Percentiles rank a stretch among this genome's conserved stretches.
These are phyloP conservation scores for Hyles vespertilio DNA, from an alignment of 1,140 invertebrate genomes.

Conservation along the genomic window DNA sequence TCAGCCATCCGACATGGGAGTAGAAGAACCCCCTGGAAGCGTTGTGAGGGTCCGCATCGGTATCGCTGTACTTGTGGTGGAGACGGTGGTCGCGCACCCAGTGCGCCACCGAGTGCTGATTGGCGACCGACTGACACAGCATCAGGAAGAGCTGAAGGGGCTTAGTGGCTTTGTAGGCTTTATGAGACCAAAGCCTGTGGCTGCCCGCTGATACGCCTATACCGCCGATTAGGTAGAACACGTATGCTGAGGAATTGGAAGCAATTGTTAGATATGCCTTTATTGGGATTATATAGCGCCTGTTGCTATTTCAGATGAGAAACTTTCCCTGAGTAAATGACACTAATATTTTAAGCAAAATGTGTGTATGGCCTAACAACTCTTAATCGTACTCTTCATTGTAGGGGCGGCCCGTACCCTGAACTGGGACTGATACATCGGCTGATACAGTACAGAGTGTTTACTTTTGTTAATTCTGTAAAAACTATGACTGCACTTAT, in stretches of 20 bases:
- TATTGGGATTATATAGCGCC: too few relatives aligned
- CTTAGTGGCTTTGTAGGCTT: conserved; percentile 82
- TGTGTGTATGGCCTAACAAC: too few relatives aligned
- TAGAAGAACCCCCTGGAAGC: conserved; percentile 80
- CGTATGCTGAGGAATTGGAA: conserved; percentile 5
- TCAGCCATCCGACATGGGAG: conserved; percentile 80
- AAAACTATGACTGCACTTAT: too few relatives aligned
- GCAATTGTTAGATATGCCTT: neutral
- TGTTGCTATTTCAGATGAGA: too few relatives aligned
- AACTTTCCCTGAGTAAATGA: too few relatives aligned
- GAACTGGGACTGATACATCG: too few relatives aligned
- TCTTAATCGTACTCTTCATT: too few relatives aligned
- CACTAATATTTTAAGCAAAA: too few relatives aligned
- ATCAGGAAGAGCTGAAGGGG: conserved; percentile 83
- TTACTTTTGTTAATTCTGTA: too few relatives aligned
- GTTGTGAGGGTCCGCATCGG: conserved; percentile 70
- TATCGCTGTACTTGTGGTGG: conserved; percentile 18
- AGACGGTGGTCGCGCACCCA: conserved; percentile 16
- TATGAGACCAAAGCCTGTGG: conserved; percentile 92
- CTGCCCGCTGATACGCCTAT: conserved; percentile 87
- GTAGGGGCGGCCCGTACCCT: too few relatives aligned
- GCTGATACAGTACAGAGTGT: too few relatives aligned
- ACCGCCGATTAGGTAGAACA: conserved; percentile 2
- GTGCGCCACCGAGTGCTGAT: conserved; percentile 16
- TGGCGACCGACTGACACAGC: conserved; percentile 82